Evolutionary conservation across 2,888 invertebrate genomes (phyloP).

Genomic region (Chydorus sphaericus): DNA sequence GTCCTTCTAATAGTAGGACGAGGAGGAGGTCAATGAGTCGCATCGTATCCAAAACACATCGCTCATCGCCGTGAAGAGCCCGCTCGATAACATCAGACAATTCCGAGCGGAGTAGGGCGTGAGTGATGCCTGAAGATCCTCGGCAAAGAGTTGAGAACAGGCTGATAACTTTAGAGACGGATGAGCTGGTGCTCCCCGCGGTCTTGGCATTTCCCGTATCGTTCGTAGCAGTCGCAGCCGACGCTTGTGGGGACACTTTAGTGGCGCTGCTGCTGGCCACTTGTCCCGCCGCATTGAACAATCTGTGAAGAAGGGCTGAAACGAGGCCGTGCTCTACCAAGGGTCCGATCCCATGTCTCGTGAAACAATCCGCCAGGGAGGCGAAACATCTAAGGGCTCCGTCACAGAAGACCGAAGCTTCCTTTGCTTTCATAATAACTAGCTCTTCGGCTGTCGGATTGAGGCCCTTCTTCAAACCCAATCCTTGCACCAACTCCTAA

Average conservation of each 20-base stretch:
- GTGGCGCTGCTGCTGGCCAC: slow-evolving; percentile 23
- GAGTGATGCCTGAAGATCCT: slow-evolving; percentile 53
- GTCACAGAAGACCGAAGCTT: slow-evolving; percentile 82
- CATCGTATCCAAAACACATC: slow-evolving; percentile 93
- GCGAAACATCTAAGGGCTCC: slow-evolving; percentile 96
- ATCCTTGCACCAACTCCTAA: too few species aligned
- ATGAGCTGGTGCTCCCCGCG: slow-evolving; percentile 45
- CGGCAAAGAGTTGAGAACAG: slow-evolving; percentile 87
- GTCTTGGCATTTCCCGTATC: slow-evolving; percentile 40
- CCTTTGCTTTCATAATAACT: too few species aligned
- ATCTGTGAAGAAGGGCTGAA: slow-evolving; percentile 64
- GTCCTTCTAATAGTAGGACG: slow-evolving; percentile 85
- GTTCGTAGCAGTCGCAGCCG: slow-evolving; percentile 30
- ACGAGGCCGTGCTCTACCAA: slow-evolving; percentile 86
- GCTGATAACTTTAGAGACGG: slow-evolving; percentile 92
- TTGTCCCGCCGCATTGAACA: slow-evolving; percentile 46
- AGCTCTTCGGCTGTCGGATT: too few species aligned
- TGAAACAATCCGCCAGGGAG: slow-evolving; percentile 92
- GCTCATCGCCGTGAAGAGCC: slow-evolving; percentile 85
- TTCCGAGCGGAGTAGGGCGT: slow-evolving; percentile 74
- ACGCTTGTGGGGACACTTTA: slow-evolving; percentile 18
- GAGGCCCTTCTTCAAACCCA: too few species aligned
- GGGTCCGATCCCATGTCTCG: slow-evolving; percentile 83
- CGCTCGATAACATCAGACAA: slow-evolving; percentile 86
- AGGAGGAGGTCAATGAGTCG: slow-evolving; percentile 85